phyloP scores from a whole-genome alignment of 2,113 vertebrate species.

The Osmerus mordax region DNA sequence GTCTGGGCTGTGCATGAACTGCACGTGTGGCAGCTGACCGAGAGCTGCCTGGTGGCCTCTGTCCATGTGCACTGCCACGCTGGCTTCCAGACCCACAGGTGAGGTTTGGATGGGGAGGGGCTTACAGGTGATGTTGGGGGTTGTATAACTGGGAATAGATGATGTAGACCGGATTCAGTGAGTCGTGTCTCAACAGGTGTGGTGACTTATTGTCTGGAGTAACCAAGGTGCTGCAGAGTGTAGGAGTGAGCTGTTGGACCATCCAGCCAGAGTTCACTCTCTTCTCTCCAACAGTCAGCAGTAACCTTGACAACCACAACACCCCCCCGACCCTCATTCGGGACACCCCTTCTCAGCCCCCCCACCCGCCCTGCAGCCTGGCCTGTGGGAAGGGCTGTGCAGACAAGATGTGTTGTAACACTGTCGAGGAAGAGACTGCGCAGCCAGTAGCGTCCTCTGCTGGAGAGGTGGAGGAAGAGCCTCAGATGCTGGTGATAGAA shows the following conservation, averaged over 20 bases:
- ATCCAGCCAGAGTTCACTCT: constrained; percentile 71
- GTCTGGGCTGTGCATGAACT: constrained; percentile 72
- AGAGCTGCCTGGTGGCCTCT: constrained; percentile 61
- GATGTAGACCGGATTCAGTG: neutral
- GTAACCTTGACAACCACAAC: neutral
- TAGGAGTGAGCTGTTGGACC: constrained; percentile 67
- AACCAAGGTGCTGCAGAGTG: constrained; percentile 57
- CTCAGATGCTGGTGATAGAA: constrained; percentile 49
- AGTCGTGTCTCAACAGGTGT: constrained; percentile 41
- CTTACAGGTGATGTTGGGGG: neutral
- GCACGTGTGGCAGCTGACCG: constrained; percentile 72
- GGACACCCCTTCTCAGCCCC: constrained; percentile 7
- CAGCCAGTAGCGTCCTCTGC: constrained; percentile 11
- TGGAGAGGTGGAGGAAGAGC: constrained; percentile 36
- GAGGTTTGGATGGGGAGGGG: neutral
- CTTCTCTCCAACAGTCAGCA: neutral
- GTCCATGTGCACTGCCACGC: constrained; percentile 68
- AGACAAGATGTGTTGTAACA: constrained; percentile 63
- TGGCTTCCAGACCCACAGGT: constrained; percentile 53
- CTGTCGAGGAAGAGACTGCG: constrained; percentile 16
- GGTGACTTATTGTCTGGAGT: constrained; percentile 55
- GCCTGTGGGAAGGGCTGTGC: constrained; percentile 63
- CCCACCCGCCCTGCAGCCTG: constrained; percentile 52
- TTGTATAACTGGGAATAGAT: too few species aligned
- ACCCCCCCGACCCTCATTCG: constrained; percentile 9